Conservation (phyloP, 2,113 vertebrate species). For the Sterna hirundo region DNA sequence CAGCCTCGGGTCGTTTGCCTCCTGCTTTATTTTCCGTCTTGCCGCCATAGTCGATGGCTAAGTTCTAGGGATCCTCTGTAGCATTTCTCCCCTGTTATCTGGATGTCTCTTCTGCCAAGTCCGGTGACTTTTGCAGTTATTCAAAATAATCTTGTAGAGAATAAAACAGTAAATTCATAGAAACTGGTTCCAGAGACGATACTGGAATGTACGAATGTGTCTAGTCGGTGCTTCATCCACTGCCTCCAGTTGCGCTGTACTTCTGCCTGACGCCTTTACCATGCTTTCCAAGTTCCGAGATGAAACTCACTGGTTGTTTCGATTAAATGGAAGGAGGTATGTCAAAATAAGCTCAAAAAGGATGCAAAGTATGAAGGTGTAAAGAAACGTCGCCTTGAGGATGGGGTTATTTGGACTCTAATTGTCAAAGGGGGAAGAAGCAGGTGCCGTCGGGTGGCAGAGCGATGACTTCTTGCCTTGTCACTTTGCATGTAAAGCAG, state of each 20-base stretch:
- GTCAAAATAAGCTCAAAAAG: background rate
- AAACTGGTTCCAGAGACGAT: background rate
- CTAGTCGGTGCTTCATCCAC: background rate
- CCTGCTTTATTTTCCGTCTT: background rate
- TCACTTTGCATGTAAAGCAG: background rate
- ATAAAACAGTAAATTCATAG: background rate
- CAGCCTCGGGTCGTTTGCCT: fast-evolving
- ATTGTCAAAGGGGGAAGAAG: background rate
- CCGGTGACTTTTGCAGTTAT: background rate
- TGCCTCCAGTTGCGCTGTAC: background rate
- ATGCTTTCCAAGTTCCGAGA: background rate
- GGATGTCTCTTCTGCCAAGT: background rate
- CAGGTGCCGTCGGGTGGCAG: background rate
- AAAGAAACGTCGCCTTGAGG: fast-evolving
- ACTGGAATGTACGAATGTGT: fast-evolving
- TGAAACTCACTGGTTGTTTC: background rate
- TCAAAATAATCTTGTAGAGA: background rate
- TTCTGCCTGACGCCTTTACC: background rate
- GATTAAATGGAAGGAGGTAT: background rate
- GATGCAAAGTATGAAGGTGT: fast-evolving
- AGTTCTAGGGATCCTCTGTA: background rate
- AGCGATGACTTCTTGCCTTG: background rate
- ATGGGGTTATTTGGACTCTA: background rate
- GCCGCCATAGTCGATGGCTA: background rate
- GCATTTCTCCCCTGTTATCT: fast-evolving